Conservation (phyloP, 1,140 invertebrate species). For the Adelges cooleyi region DNA sequence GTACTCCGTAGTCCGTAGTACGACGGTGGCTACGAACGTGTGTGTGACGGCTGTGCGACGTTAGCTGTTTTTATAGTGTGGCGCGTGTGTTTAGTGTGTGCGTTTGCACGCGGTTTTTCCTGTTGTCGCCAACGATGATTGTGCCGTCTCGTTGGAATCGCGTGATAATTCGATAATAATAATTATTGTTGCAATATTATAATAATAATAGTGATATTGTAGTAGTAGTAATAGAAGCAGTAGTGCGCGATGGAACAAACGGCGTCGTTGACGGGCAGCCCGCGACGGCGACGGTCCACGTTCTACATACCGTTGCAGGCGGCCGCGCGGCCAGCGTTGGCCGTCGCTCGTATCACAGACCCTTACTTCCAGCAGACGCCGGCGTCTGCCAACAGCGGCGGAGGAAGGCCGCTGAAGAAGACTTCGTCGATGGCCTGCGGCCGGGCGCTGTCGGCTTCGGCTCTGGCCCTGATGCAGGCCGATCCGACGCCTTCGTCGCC, state of each 20-base stretch:
- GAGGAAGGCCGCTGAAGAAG: neutral
- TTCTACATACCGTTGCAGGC: conserved; percentile 43
- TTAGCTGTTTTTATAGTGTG: no score
- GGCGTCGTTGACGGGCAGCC: conserved; percentile 19
- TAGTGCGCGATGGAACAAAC: neutral
- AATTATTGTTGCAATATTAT: no score
- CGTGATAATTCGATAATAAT: no score
- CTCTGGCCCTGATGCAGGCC: conserved; percentile 30
- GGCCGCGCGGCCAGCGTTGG: conserved; percentile 32
- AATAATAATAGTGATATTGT: no score
- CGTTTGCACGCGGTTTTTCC: neutral
- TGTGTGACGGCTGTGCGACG: neutral
- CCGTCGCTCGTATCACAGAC: conserved; percentile 23
- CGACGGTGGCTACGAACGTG: neutral
- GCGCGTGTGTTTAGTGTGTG: neutral
- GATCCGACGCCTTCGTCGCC: conserved; percentile 33
- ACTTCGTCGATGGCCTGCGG: conserved; percentile 45
- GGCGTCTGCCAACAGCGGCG: neutral
- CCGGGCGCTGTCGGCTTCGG: conserved; percentile 37
- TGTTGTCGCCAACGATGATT: neutral
- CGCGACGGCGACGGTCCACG: conserved; percentile 39
- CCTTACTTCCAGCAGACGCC: neutral
- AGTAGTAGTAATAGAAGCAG: no score
- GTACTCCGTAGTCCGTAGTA: no score
- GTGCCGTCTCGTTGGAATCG: neutral